Base-by-base conservation (phyloP, 2,888 invertebrate genomes). In the Abrostola triplasia region DNA sequence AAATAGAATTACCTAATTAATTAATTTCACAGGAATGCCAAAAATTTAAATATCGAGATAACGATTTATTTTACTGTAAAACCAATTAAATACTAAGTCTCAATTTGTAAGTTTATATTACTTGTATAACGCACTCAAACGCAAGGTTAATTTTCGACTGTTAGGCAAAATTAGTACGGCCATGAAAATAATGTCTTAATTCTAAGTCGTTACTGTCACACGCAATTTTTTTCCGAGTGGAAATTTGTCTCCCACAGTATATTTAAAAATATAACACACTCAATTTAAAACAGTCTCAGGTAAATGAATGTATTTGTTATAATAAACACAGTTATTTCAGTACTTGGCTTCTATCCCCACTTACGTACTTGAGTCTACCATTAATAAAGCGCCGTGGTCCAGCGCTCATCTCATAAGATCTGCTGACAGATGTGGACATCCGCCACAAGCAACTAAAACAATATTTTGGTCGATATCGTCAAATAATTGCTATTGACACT, bases 311-410 rank as follows among this genome's bases (percentile, higher is more conserved):
- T 44, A 42, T 24, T 48, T 50, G 49, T 70, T 48, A 63, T 63
- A 56, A 59, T 44, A 76, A 58, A 51, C 59, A 6, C 24, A 64
- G 71, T 60, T 76, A 76, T 72, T 72, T 76, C 11, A 42, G 50
- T 44, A 60, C 48, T 76, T 72, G 76, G 76, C 71, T 38, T 13
- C 54, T 13, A 49, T 10, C 48, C 51, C 40, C n/a, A 37, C 24
- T 12, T 59, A 69, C 75, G 70, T 55, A 70, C 63, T 62, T 70
- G 52, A 59, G 59, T 70, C 59, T 70, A 59, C 59, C 76, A 70
- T 35, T 70, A 59, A 62, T 58, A 62, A 59, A 57, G 40, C 59
- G 49, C 53, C 48, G 36, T 47, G 37, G 49, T 47, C 47, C 56
- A 56, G 38, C 59, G 38, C 53, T 70, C 47, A 50, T 24, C 10